These are phyloP conservation scores for Euphonia xanthogaster DNA, from an alignment of 2,797 vertebrate species.

Conservation along the genomic window DNA sequence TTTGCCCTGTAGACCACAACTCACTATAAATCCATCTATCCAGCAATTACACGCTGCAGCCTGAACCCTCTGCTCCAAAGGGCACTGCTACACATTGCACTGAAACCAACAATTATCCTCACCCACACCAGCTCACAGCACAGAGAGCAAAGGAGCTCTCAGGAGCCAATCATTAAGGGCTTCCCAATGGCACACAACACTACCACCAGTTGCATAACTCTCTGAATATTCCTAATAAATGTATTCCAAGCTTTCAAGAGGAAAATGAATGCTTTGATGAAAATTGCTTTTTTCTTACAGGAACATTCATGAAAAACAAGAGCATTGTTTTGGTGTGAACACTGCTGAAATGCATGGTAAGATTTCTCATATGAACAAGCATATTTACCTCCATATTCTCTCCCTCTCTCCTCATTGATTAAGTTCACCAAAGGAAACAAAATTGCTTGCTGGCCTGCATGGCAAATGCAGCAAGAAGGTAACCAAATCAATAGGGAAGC, in stretches of 20 bases:
- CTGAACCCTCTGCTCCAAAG: neutral
- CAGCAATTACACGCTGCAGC: constrained; percentile 9
- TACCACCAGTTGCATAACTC: neutral
- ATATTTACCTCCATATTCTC: neutral
- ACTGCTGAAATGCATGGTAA: neutral
- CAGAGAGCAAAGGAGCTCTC: neutral
- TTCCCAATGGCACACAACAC: neutral
- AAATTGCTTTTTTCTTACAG: neutral
- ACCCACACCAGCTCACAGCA: neutral
- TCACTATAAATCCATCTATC: neutral
- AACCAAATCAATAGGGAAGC: neutral
- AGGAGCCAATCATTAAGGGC: neutral
- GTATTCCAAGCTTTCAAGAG: neutral
- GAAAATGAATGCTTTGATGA: neutral
- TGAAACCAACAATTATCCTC: constrained; percentile 17
- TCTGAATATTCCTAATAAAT: neutral
- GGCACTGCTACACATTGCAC: neutral
- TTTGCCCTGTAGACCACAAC: neutral
- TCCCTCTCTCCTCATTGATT: neutral
- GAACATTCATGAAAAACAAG: neutral
- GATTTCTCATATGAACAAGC: neutral
- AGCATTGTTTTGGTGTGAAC: neutral
- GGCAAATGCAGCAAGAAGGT: neutral
- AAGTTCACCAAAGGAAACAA: neutral
- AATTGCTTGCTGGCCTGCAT: neutral